Evolutionary conservation across 2,797 vertebrate species (phyloP), one percentile per base, ranked within the genome.

Genomic region (Leptatherina wallacei): DNA sequence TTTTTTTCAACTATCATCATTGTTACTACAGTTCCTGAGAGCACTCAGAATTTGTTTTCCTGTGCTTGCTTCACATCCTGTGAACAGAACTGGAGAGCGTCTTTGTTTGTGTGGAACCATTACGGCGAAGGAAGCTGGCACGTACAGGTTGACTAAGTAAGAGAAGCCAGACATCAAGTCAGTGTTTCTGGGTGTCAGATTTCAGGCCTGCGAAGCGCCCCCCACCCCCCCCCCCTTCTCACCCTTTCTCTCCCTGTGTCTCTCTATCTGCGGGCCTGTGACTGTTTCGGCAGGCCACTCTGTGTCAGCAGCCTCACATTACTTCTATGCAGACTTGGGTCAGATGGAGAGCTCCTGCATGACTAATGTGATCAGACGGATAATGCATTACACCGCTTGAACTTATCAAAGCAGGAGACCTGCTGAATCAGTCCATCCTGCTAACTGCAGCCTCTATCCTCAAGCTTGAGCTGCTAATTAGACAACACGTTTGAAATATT

Each of bases 131-230:
- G 81, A 82, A 88, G 82, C 74, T 89, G 91, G 88, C 93, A 92
- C 87, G 85, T 91, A 89, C 92, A 88, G 93, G 92, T 92, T 90
- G 88, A 88, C 90, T 78, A 85, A 89, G 82, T 86, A 91, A 91
- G 91, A 91, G 88, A 93, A 92, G 91, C 87, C 92, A 92, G 92
- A 90, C 92, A 92, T 91, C 88, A 88, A 91, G 83, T 90, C 87
- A 78, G 83, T 87, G 84, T 91, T 91, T 90, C 82, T 89, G 82
- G 87, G 93, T 92, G 92, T 95, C 91, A 85, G 73, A 88, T 94
- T 94, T 93, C 93, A 91, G 85, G 76, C 82, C 85, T 64, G 47
- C 69, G 61, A 82, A 66, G n/a, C n/a, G n/a, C 82, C 32, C 40
- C 57, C 63, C 70, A 27, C 24, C 16, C 78, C 82, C 35, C 68